phyloP scores from a whole-genome alignment of 2,888 invertebrate species.

The Ecdyonurus torrentis region DNA sequence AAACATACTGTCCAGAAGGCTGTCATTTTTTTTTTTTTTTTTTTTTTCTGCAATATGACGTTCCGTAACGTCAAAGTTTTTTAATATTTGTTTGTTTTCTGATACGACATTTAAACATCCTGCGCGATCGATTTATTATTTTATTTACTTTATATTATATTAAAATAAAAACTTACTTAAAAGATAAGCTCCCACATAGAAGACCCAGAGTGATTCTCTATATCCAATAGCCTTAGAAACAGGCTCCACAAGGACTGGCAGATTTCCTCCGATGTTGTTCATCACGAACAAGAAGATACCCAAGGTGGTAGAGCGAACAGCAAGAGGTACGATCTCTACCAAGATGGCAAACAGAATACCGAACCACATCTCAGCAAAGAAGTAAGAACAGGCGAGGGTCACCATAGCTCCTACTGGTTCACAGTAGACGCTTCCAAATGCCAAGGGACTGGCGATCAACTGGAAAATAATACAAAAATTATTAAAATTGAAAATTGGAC shows the following conservation, averaged over 20 bases:
- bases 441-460: conserved; percentile 64
- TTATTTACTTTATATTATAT: conserved; percentile 8
- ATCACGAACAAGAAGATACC: conserved; percentile 80
- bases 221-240: conserved; percentile 67
- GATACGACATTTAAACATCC: neutral
- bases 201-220: conserved; percentile 68
- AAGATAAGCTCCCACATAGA: conserved; percentile 75
- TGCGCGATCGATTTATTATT: neutral
- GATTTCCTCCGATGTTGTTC: conserved; percentile 83
- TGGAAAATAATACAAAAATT: too few species aligned
- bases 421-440: conserved; percentile 71
- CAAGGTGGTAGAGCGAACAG: conserved; percentile 66
- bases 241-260: conserved; percentile 76
- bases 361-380: conserved; percentile 91
- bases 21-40: too few species aligned
- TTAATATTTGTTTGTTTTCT: too few species aligned
- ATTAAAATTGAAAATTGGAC: too few species aligned
- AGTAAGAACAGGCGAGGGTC: conserved; percentile 71
- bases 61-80: too few species aligned
- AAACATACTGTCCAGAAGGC: too few species aligned
- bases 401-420: conserved; percentile 74
- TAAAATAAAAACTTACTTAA: conserved; percentile 44
- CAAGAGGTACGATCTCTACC: conserved; percentile 71
- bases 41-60: too few species aligned
- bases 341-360: conserved; percentile 81